Evolutionary conservation across 2,888 invertebrate genomes (phyloP).

Genomic region (Leucoptera coffeella): DNA sequence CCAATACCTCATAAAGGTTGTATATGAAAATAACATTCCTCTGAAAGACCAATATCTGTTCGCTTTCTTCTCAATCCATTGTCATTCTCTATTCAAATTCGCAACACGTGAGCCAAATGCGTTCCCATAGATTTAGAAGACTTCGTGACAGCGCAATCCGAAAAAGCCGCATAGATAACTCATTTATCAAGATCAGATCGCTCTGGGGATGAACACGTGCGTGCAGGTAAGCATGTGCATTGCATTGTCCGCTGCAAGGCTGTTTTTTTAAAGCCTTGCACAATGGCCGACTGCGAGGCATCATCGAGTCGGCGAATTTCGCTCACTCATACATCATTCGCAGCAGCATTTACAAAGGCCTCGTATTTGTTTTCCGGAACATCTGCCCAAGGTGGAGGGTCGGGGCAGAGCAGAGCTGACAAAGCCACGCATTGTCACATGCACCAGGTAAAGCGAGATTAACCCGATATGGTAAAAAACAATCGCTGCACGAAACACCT

Average conservation of each 20-base stretch:
- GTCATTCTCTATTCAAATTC: no score
- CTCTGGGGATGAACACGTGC: constrained; percentile 34
- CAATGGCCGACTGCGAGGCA: constrained; percentile 30
- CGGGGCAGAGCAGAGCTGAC: constrained; percentile 17
- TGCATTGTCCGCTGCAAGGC: constrained; percentile 29
- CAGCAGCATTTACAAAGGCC: constrained; percentile 32
- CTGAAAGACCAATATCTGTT: no score
- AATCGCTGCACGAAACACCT: constrained; percentile 22
- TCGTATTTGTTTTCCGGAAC: constrained; percentile 39
- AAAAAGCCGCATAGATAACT: no score
- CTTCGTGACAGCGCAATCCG: neutral
- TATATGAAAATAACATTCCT: no score
- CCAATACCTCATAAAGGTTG: no score
- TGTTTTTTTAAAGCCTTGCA: constrained; percentile 40
- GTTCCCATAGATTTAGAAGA: no score
- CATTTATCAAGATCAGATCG: constrained; percentile 11
- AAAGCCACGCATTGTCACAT: constrained; percentile 26
- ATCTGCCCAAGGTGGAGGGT: constrained; percentile 23
- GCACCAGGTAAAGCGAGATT: constrained; percentile 40
- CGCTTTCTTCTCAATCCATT: no score
- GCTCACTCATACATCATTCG: constrained; percentile 37
- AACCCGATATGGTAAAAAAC: constrained; percentile 30
- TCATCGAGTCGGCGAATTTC: constrained; percentile 28
- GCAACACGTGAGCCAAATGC: no score
- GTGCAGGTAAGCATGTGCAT: constrained; percentile 49